Evolutionary conservation across 2,888 invertebrate genomes (phyloP).

Genomic region (Meta bourneti): DNA sequence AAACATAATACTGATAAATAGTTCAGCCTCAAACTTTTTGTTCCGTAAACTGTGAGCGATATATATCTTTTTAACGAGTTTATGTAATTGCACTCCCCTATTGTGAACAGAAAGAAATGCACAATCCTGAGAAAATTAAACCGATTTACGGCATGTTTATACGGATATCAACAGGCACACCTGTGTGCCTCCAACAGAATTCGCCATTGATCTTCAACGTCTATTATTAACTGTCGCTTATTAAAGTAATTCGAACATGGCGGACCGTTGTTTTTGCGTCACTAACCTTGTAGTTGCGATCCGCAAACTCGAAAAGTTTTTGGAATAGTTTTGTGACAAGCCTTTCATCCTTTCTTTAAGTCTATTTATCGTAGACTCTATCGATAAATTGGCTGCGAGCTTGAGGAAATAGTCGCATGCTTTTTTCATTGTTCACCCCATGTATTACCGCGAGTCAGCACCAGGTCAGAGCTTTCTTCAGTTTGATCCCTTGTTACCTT

Average conservation of each 20-base stretch:
- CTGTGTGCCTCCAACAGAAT: conserved; percentile 24
- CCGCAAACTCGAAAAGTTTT: neutral
- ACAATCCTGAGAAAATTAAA: too few species aligned
- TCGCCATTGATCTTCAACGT: conserved; percentile 24
- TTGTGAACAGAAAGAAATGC: too few species aligned
- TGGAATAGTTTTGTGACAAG: neutral
- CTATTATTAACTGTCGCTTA: conserved; percentile 25
- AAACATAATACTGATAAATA: too few species aligned
- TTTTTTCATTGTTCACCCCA: neutral
- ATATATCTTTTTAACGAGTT: too few species aligned
- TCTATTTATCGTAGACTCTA: conserved; percentile 10
- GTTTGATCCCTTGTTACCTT: neutral
- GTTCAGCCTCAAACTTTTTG: too few species aligned
- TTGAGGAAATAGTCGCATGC: conserved; percentile 3
- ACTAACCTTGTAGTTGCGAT: neutral
- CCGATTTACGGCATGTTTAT: too few species aligned
- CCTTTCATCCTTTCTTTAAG: neutral
- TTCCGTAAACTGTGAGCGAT: too few species aligned
- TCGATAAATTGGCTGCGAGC: conserved; percentile 22
- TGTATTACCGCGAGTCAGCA: neutral
- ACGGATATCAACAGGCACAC: neutral
- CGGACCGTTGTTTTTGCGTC: neutral
- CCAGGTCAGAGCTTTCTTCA: neutral
- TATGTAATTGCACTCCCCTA: too few species aligned
- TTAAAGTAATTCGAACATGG: neutral